Evolutionary conservation across 2,797 vertebrate species (phyloP).

Genomic region (Melanotaenia pygmaea): DNA sequence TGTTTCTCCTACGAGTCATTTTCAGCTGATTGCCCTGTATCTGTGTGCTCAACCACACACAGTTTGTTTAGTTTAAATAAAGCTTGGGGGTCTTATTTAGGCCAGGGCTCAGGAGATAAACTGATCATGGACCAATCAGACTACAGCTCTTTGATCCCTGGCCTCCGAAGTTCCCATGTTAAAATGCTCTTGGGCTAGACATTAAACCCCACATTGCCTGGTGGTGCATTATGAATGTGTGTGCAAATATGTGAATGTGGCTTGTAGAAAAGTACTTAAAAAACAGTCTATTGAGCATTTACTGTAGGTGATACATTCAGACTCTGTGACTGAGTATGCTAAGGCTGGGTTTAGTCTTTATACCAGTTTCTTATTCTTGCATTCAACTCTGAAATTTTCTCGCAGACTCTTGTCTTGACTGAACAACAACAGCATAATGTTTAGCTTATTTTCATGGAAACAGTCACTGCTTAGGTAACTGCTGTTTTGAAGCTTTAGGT

Average conservation of each 20-base stretch:
- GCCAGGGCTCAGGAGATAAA: neutral
- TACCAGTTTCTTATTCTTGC: no score
- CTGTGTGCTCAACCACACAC: conserved; percentile 12
- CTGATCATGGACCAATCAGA: neutral
- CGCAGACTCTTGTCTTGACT: no score
- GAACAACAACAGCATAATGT: no score
- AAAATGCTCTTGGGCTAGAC: neutral
- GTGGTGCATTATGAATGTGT: neutral
- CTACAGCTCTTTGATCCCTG: no score
- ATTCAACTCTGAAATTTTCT: no score
- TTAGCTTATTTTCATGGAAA: no score
- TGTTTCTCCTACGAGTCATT: neutral
- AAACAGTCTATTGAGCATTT: neutral
- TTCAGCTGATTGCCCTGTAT: neutral
- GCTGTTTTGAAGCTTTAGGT: no score
- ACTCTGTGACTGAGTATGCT: no score
- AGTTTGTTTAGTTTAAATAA: conserved; percentile 53
- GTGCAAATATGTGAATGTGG: neutral
- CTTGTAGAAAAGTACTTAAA: neutral
- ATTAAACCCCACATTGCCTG: neutral
- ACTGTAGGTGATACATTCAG: neutral
- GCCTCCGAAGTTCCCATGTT: neutral
- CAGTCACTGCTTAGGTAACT: no score
- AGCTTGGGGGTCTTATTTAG: conserved; percentile 9
- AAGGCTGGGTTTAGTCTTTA: no score